These are phyloP conservation scores for Tetragnatha montana DNA, from an alignment of 2,888 invertebrate species.

Conservation along the genomic window DNA sequence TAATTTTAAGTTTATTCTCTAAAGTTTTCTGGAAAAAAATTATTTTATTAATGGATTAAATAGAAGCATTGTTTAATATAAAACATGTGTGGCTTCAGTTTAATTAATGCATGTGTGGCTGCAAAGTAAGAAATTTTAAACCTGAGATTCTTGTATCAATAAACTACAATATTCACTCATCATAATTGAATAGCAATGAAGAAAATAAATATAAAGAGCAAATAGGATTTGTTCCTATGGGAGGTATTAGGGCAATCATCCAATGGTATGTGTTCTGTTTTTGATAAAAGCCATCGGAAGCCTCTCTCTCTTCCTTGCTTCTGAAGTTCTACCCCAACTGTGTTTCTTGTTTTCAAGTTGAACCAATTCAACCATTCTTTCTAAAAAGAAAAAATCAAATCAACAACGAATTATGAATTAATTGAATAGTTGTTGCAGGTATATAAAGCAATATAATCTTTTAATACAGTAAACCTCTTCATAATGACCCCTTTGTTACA, in stretches of 20 bases:
- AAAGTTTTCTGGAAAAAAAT: too few species aligned
- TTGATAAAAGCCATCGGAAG: conserved; percentile 89
- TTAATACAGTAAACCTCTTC: too few species aligned
- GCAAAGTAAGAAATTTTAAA: too few species aligned
- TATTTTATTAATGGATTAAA: too few species aligned
- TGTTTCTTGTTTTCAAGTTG: conserved; percentile 83
- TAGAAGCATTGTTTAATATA: too few species aligned
- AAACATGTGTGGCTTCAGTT: too few species aligned
- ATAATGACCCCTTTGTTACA: too few species aligned
- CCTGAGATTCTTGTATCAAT: too few species aligned
- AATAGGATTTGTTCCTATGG: not conserved
- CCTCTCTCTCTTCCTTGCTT: conserved; percentile 83
- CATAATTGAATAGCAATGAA: not conserved
- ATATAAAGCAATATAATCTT: not conserved
- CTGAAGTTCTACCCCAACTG: conserved; percentile 86
- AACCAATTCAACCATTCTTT: conserved; percentile 87
- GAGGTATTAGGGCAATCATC: conserved; percentile 11
- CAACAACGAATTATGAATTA: not conserved
- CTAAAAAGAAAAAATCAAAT: conserved; percentile 76
- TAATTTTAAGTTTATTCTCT: too few species aligned
- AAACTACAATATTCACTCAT: too few species aligned
- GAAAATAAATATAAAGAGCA: not conserved
- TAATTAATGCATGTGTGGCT: too few species aligned
- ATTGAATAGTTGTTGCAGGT: not conserved
- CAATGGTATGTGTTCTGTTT: conserved; percentile 81